Evolutionary conservation across 2,888 invertebrate species (phyloP).

Genomic region (Catocala sponsa): DNA sequence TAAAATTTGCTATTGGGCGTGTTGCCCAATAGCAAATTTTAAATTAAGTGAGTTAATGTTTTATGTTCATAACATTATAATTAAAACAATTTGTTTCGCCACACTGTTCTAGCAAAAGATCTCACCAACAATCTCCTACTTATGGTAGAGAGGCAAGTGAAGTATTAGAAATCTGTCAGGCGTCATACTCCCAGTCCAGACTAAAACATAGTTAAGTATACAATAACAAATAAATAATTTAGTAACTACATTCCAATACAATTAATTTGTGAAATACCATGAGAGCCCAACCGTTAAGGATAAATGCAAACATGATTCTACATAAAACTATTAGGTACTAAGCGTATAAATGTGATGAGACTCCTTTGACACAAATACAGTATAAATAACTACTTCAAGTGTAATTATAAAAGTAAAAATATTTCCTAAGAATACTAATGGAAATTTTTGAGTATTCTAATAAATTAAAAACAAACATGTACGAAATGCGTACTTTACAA

Average conservation of each 20-base stretch:
- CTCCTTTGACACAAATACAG: conserved; percentile 28
- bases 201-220: not conserved
- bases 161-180: no score
- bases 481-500: conserved; percentile 24
- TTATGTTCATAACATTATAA: no score
- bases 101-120: no score
- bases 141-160: no score
- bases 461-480: conserved; percentile 34
- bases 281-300: conserved; percentile 23
- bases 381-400: conserved; percentile 29
- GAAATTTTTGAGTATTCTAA: conserved; percentile 52
- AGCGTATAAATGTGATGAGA: conserved; percentile 35
- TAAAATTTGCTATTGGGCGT: no score
- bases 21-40: no score
- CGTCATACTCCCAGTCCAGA: no score
- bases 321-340: conserved; percentile 21
- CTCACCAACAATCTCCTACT: no score
- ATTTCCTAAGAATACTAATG: conserved; percentile 42
- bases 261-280: conserved; percentile 26
- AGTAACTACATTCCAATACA: conserved; percentile 10
- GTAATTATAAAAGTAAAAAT: conserved; percentile 44
- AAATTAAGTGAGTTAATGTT: no score
- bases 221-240: conserved; percentile 9
- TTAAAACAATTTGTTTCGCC: no score
- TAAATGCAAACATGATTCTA: conserved; percentile 20